Conservation (phyloP, 1,140 invertebrate species). For the Microplitis demolitor region DNA sequence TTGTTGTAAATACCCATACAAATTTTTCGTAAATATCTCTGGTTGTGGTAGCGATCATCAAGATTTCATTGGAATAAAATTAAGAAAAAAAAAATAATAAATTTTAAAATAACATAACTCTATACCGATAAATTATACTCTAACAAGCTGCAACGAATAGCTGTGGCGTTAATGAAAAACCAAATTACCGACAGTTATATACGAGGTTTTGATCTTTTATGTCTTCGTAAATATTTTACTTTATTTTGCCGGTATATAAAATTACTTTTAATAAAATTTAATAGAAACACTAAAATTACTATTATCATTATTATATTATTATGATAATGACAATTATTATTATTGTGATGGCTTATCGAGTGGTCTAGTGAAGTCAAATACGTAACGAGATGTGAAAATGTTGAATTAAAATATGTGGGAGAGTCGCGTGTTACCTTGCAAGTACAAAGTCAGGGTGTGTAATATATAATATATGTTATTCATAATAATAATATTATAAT, state of each 20-base stretch:
- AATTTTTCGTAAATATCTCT: too few species aligned
- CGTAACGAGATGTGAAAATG: not conserved
- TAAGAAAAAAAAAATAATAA: not conserved
- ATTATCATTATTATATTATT: too few species aligned
- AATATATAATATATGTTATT: not conserved
- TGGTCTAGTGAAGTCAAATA: not conserved
- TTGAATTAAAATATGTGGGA: slow-evolving; percentile 1
- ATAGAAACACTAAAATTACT: too few species aligned
- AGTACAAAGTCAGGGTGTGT: not conserved
- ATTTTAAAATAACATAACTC: not conserved
- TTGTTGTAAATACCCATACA: too few species aligned
- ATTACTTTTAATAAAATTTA: too few species aligned
- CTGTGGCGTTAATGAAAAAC: not conserved
- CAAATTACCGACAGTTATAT: not conserved
- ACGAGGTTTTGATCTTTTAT: not conserved
- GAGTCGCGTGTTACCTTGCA: slow-evolving; percentile 1
- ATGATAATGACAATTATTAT: too few species aligned
- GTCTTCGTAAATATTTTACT: not conserved
- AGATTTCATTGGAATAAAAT: not conserved
- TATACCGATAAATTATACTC: slow-evolving; percentile 11
- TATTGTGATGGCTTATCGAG: too few species aligned
- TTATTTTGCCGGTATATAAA: not conserved
- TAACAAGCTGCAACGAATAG: not conserved
- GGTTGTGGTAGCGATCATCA: too few species aligned
- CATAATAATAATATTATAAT: not conserved